phyloP scores from a whole-genome alignment of 1,140 invertebrate genomes.

The Temnothorax nylanderi region DNA sequence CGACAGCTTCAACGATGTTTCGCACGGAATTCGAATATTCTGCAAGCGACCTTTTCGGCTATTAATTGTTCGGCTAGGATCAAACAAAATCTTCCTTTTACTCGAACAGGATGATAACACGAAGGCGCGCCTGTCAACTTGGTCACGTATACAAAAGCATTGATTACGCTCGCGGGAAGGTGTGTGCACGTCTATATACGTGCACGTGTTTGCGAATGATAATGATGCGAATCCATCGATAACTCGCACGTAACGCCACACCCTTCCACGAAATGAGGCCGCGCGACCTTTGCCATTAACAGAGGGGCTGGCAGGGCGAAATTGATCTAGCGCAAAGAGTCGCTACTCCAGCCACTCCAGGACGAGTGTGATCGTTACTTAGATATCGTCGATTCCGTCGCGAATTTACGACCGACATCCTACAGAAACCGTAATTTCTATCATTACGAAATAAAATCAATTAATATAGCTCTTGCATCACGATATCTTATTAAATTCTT shows the following conservation, averaged over 20 bases:
- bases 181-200: constrained; percentile 18
- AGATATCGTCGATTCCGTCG: background rate
- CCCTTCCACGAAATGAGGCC: constrained; percentile 51
- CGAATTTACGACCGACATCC: background rate
- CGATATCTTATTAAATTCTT: background rate
- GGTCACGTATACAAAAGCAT: background rate
- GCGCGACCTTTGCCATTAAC: constrained; percentile 39
- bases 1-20: background rate
- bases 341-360: background rate
- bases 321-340: background rate
- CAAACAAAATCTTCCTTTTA: background rate
- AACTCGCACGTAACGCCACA: constrained; percentile 59
- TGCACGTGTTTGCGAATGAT: constrained; percentile 64
- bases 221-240: constrained; percentile 58
- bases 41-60: background rate
- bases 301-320: background rate
- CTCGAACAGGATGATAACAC: background rate
- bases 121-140: constrained; percentile 52
- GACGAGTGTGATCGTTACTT: constrained; percentile 1
- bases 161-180: constrained; percentile 45
- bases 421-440: background rate
- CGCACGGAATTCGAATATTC: background rate
- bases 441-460: background rate
- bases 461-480: background rate
- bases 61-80: background rate